phyloP scores from a whole-genome alignment of 2,888 invertebrate genomes.

The Melolontha melolontha region DNA sequence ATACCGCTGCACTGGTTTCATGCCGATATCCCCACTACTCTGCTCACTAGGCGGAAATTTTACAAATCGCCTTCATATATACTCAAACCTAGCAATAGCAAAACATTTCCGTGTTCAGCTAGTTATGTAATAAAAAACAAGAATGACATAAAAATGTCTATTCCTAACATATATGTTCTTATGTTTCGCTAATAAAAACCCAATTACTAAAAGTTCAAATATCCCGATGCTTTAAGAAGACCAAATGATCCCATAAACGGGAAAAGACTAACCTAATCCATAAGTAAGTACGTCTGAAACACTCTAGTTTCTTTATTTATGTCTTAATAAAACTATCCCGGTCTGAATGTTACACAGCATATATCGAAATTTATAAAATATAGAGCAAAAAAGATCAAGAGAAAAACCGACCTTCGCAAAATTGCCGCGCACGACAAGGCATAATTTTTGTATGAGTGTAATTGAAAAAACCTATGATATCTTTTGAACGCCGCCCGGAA shows the following conservation, averaged over 20 bases:
- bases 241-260: neutral
- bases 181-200: too few relatives aligned
- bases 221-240: neutral
- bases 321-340: conserved; percentile 27
- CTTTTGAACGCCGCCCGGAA: conserved; percentile 35
- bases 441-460: conserved; percentile 33
- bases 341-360: conserved; percentile 21
- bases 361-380: conserved; percentile 30
- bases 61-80: too few relatives aligned
- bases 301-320: conserved; percentile 8
- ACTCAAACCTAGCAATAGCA: too few relatives aligned
- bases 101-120: too few relatives aligned
- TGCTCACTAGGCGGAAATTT: too few relatives aligned
- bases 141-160: too few relatives aligned
- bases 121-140: too few relatives aligned
- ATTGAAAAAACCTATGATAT: conserved; percentile 39
- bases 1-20: too few relatives aligned
- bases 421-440: conserved; percentile 3
- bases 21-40: too few relatives aligned
- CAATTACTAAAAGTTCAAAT: too few relatives aligned
- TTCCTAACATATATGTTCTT: too few relatives aligned
- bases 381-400: neutral
- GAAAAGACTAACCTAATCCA: neutral
- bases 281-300: neutral
- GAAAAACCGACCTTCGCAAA: neutral